phyloP scores from a whole-genome alignment of 2,113 vertebrate genomes.

The Ariopsis seemanni region DNA sequence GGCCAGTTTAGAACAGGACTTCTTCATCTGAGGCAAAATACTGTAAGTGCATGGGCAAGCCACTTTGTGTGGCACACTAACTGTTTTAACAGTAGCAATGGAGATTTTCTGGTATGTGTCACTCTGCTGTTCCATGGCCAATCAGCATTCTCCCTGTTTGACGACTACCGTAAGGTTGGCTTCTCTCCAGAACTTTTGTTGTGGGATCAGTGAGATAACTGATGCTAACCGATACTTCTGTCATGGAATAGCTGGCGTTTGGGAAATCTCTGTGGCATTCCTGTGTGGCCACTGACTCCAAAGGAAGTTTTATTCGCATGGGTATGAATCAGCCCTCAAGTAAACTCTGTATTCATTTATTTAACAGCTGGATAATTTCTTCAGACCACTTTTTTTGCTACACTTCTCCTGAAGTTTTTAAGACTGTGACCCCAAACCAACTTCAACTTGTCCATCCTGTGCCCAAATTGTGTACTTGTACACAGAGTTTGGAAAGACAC shows the following conservation, averaged over 20 bases:
- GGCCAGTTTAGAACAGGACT: constrained; percentile 47
- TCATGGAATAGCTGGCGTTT: constrained; percentile 37
- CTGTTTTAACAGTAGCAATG: not conserved
- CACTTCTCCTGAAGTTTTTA: no score
- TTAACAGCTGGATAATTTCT: not conserved
- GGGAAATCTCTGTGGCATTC: constrained; percentile 32
- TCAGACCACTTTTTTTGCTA: no score
- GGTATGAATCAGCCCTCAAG: not conserved
- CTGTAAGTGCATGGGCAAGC: not conserved
- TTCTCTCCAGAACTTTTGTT: not conserved
- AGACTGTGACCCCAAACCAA: no score
- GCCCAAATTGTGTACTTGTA: no score
- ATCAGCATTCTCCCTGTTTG: constrained; percentile 12
- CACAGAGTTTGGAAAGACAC: no score
- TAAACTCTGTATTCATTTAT: not conserved
- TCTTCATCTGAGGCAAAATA: constrained; percentile 27
- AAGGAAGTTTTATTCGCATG: not conserved
- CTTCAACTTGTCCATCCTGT: no score
- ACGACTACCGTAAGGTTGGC: not conserved
- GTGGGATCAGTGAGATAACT: constrained; percentile 16
- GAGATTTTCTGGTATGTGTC: not conserved
- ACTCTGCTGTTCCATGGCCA: constrained; percentile 12
- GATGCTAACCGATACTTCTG: constrained; percentile 23
- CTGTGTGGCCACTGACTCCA: not conserved
- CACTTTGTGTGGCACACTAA: not conserved